These are phyloP conservation scores for Tadarida brasiliensis DNA, from an alignment of 2,797 vertebrate species.

Conservation along the genomic window DNA sequence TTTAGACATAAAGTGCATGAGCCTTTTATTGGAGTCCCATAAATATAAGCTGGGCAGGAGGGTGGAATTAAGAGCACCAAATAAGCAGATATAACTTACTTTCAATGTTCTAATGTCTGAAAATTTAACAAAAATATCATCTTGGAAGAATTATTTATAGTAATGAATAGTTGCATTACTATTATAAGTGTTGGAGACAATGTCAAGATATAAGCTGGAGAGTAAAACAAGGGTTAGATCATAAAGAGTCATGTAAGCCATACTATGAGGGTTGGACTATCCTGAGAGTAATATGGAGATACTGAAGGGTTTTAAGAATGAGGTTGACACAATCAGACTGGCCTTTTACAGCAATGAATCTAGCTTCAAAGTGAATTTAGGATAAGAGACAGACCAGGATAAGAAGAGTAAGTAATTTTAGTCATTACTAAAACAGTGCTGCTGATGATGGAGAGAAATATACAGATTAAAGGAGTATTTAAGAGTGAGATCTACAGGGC, in stretches of 20 bases:
- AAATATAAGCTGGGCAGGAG: not conserved
- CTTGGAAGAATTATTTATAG: not conserved
- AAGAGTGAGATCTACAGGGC: not conserved
- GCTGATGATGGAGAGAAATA: not conserved
- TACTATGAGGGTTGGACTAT: not conserved
- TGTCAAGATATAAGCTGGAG: not conserved
- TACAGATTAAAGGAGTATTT: not conserved
- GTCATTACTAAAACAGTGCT: not conserved
- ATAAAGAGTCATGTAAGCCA: not conserved
- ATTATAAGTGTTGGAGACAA: not conserved
- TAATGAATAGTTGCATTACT: not conserved
- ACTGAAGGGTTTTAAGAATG: not conserved
- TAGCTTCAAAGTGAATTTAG: not conserved
- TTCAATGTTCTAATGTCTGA: not conserved
- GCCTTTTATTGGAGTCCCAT: not conserved
- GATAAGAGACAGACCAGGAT: not conserved
- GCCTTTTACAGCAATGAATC: not conserved
- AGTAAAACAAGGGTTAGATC: not conserved
- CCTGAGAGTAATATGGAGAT: not conserved
- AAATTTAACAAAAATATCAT: conserved; percentile 6
- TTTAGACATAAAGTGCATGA: not conserved
- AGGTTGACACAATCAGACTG: not conserved
- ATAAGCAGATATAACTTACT: not conserved
- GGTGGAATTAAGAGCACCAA: not conserved
- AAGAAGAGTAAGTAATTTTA: not conserved